These are phyloP conservation scores for Acyrthosiphon pisum DNA, from an alignment of 1,140 invertebrate species.

Conservation along the genomic window DNA sequence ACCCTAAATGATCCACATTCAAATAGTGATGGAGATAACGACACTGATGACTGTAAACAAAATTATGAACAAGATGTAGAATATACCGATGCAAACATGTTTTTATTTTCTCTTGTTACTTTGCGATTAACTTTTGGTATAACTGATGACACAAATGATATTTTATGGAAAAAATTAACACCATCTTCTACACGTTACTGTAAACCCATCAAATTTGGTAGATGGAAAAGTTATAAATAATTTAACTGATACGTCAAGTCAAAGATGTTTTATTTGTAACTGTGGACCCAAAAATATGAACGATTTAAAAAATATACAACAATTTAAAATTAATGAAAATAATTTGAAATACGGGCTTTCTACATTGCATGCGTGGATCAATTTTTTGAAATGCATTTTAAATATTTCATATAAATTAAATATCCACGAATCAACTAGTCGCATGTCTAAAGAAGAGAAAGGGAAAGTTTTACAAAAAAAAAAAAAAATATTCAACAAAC, in stretches of 20 bases:
- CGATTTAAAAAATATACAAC: conserved; percentile 59
- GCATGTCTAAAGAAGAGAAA: conserved; percentile 13
- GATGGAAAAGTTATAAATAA: conserved; percentile 65
- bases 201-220: conserved; percentile 62
- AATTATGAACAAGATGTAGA: background rate
- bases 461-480: background rate
- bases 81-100: conserved; percentile 60
- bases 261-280: conserved; percentile 64
- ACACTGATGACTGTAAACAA: background rate
- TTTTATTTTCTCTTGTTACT: conserved; percentile 61
- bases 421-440: background rate
- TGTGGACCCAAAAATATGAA: conserved; percentile 64
- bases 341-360: conserved; percentile 63
- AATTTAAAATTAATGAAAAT: conserved; percentile 59
- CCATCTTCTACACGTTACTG: conserved; percentile 63
- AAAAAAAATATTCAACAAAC: conserved; percentile 54
- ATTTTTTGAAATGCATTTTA: conserved; percentile 62
- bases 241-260: conserved; percentile 62
- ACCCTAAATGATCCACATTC: conserved; percentile 11
- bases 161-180: conserved; percentile 62
- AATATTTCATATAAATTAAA: conserved; percentile 62
- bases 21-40: background rate
- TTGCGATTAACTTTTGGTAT: conserved; percentile 59
- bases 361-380: conserved; percentile 62
- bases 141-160: conserved; percentile 50